These are phyloP conservation scores for Hylaeus anthracinus DNA, from an alignment of 1,140 invertebrate species.

Conservation along the genomic window DNA sequence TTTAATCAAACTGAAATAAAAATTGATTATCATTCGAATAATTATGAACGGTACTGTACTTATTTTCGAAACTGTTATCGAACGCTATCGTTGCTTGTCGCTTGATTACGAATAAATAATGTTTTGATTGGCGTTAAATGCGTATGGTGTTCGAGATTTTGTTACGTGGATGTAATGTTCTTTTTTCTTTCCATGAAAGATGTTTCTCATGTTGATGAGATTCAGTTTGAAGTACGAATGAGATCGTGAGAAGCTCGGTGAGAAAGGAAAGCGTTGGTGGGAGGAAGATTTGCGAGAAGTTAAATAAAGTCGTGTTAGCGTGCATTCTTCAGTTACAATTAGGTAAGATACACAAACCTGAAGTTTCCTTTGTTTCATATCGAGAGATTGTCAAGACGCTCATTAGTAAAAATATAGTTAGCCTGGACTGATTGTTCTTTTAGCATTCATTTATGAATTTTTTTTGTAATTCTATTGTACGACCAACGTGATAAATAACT, in stretches of 20 bases:
- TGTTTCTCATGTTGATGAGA: constrained; percentile 31
- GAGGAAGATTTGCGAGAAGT: not conserved
- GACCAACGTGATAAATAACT: not conserved
- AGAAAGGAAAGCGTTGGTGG: not conserved
- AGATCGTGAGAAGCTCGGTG: constrained; percentile 23
- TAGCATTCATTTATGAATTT: constrained; percentile 11
- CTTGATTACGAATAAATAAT: not conserved
- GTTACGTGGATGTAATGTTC: not conserved
- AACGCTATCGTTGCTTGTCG: not conserved
- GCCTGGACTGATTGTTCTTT: not conserved
- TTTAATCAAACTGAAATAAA: not conserved
- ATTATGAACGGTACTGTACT: not conserved
- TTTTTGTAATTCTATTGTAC: not conserved
- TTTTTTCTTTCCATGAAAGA: constrained; percentile 1
- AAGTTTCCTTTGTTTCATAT: not conserved
- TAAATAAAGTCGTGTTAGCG: constrained; percentile 24
- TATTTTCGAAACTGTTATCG: not conserved
- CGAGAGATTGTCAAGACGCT: constrained; percentile 6
- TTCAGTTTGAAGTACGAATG: not conserved
- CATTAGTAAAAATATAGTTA: not conserved
- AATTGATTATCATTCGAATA: not conserved
- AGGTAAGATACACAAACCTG: constrained; percentile 4
- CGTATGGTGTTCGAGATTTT: not conserved
- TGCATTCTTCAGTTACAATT: constrained; percentile 3
- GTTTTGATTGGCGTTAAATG: constrained; percentile 9